A percentile compares a stretch with the other conserved stretches of the same genome.
Evolutionary conservation across 2,888 invertebrate genomes (phyloP).

Genomic region (Drosophila fungiperda): DNA sequence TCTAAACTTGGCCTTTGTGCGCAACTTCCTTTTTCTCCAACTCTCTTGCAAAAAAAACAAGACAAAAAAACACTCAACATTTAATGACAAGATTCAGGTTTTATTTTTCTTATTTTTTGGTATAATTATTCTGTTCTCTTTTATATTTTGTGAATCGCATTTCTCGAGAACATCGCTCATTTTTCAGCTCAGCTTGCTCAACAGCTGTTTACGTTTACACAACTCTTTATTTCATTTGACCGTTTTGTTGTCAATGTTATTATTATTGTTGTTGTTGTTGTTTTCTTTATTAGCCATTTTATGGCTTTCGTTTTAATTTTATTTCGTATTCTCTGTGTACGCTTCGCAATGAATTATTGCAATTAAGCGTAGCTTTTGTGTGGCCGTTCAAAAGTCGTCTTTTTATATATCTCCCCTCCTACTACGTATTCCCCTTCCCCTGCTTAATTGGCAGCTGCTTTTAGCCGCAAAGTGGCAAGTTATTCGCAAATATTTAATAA

Average conservation of each 20-base stretch:
- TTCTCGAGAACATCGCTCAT: slow-evolving; percentile 39
- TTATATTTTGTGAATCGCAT: slow-evolving; percentile 39
- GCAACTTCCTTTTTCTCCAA: slow-evolving; percentile 34
- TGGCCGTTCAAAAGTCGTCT: slow-evolving; percentile 70
- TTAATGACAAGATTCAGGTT: slow-evolving; percentile 48
- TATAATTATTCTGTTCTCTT: slow-evolving; percentile 14
- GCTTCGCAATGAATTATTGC: slow-evolving; percentile 76
- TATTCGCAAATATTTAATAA: slow-evolving; percentile 71
- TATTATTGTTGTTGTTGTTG: slow-evolving; percentile 20
- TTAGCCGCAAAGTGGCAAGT: slow-evolving; percentile 59
- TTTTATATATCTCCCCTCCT: slow-evolving; percentile 3
- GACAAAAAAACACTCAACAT: slow-evolving; percentile 24
- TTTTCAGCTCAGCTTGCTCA: slow-evolving; percentile 16
- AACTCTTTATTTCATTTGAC: slow-evolving; percentile 53
- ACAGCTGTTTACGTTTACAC: slow-evolving; percentile 75
- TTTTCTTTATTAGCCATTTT: slow-evolving; percentile 72
- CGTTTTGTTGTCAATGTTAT: slow-evolving; percentile 11
- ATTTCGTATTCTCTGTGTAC: slow-evolving; percentile 37
- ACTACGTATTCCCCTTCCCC: neutral
- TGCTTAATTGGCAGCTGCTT: slow-evolving; percentile 47
- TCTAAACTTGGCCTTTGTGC: slow-evolving; percentile 38
- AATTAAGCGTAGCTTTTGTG: slow-evolving; percentile 74
- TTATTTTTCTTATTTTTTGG: slow-evolving; percentile 15
- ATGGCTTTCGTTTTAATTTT: slow-evolving; percentile 65
- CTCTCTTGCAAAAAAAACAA: neutral